These are phyloP conservation scores for Eupsittula cactorum DNA, from an alignment of 2,113 vertebrate species.

Conservation along the genomic window DNA sequence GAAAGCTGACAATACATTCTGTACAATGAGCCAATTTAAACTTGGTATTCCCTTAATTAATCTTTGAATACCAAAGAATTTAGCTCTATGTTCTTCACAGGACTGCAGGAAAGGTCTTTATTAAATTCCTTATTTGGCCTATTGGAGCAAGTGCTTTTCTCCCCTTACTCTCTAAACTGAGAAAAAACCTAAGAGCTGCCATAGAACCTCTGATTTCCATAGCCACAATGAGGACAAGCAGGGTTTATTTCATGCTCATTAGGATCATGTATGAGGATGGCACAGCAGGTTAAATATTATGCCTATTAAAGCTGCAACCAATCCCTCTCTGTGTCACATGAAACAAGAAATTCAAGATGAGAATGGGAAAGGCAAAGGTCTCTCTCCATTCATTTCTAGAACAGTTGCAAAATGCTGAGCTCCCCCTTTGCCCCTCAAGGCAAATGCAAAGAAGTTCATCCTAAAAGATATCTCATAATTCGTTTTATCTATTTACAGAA, in stretches of 20 bases:
- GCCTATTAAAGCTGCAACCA: background rate
- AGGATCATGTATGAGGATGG: background rate
- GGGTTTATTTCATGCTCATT: background rate
- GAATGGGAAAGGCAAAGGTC: background rate
- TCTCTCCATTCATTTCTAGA: background rate
- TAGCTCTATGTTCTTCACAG: background rate
- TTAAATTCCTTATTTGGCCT: background rate
- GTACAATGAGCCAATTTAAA: background rate
- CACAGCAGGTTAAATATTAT: conserved; percentile 7
- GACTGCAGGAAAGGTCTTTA: background rate
- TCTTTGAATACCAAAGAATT: background rate
- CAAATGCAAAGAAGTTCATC: background rate
- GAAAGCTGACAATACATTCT: background rate
- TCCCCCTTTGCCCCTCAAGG: background rate
- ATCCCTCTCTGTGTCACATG: background rate
- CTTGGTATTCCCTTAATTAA: background rate
- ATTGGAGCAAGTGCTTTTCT: background rate
- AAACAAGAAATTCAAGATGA: background rate
- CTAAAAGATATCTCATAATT: conserved; percentile 48
- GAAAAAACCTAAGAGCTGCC: background rate
- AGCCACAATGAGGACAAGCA: background rate
- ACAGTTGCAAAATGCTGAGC: background rate
- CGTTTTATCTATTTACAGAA: conserved; percentile 55
- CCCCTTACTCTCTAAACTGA: background rate
- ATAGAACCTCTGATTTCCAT: background rate